These are phyloP conservation scores for Tolmerus cingulatus DNA, from an alignment of 2,888 invertebrate species.

Conservation along the genomic window DNA sequence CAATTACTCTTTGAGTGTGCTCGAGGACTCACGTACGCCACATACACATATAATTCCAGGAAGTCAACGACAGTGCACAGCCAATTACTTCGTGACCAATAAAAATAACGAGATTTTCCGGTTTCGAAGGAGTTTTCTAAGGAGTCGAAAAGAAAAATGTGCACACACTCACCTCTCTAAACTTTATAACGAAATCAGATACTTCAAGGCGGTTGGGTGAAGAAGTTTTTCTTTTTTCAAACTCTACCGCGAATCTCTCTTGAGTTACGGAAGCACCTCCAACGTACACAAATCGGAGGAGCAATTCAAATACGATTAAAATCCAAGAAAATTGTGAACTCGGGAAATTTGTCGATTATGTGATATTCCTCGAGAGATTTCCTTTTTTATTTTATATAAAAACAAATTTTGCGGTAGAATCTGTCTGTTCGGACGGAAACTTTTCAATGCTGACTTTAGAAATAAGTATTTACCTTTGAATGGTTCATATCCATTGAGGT, in stretches of 20 bases:
- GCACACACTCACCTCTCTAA: neutral
- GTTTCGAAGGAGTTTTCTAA: neutral
- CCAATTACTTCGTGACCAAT: neutral
- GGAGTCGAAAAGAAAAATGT: neutral
- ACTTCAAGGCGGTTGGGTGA: neutral
- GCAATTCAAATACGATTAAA: neutral
- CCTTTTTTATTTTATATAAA: neutral
- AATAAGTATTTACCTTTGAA: neutral
- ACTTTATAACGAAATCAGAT: neutral
- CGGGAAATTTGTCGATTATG: neutral
- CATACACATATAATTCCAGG: neutral
- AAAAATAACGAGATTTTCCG: neutral
- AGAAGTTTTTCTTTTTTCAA: neutral
- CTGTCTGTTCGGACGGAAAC: neutral
- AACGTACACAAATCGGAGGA: neutral
- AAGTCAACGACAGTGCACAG: neutral
- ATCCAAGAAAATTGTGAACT: neutral
- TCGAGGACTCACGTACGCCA: neutral
- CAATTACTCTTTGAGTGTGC: neutral
- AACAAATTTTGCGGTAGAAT: neutral
- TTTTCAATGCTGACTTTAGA: neutral
- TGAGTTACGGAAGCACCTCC: neutral
- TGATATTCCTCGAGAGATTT: neutral
- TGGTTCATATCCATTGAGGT: neutral
- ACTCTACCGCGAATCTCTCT: neutral